Conservation (phyloP, 2,113 vertebrate genomes). For the Rhinichthys klamathensis region DNA sequence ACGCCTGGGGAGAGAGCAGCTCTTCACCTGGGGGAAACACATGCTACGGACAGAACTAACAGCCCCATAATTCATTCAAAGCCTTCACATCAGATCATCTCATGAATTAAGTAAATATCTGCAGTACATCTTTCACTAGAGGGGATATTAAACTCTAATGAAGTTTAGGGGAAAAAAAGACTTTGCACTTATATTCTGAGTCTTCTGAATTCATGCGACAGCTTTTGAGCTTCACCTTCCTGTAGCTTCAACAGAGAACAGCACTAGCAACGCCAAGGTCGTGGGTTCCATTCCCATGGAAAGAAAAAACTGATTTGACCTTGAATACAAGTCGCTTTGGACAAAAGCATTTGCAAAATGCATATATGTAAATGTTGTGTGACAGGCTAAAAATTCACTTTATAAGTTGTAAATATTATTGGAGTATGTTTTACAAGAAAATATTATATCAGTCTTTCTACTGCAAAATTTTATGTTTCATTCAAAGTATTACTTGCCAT, state of each 20-base stretch:
- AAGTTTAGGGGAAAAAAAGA: not conserved
- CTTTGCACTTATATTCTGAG: not conserved
- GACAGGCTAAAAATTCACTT: not conserved
- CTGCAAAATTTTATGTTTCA: no score
- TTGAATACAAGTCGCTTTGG: no score
- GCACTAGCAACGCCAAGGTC: no score
- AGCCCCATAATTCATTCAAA: conserved; percentile 15
- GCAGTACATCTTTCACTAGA: conserved; percentile 18
- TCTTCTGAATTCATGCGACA: not conserved
- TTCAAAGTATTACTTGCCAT: no score
- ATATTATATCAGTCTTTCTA: no score
- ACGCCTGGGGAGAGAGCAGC: conserved; percentile 27
- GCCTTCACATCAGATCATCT: not conserved
- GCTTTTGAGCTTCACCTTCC: not conserved
- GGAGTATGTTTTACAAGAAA: no score
- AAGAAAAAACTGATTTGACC: no score
- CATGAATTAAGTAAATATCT: conserved; percentile 20
- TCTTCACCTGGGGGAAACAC: conserved; percentile 17
- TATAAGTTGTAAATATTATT: no score
- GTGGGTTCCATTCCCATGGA: no score
- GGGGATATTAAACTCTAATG: conserved; percentile 25
- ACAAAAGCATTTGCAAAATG: no score
- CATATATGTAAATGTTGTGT: not conserved
- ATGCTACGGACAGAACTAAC: not conserved
- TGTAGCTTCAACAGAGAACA: no score